Conservation (phyloP, 2,797 vertebrate genomes). For the Aphelocoma californica region DNA sequence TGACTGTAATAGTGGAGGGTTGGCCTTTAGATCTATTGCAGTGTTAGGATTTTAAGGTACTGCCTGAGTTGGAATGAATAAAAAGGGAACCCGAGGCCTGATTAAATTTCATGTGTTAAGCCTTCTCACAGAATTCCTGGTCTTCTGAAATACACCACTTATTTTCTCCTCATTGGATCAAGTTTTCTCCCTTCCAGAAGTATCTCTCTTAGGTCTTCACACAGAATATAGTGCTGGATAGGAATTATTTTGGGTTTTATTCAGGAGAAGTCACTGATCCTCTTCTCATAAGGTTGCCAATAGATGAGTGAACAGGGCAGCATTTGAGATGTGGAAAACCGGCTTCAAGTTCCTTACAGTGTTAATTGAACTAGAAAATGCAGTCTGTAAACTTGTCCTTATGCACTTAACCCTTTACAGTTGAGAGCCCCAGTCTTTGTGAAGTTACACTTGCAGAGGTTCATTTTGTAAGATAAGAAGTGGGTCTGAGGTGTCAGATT, state of each 20-base stretch:
- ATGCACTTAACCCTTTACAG: not conserved
- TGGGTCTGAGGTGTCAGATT: not conserved
- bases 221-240: not conserved
- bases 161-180: not conserved
- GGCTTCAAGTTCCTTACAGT: not conserved
- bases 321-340: not conserved
- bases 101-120: not conserved
- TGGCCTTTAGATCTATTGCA: not conserved
- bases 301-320: not conserved
- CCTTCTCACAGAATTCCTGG: not conserved
- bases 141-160: not conserved
- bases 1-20: not conserved
- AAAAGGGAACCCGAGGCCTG: not conserved
- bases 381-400: not conserved
- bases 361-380: not conserved
- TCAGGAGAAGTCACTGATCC: not conserved
- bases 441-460: not conserved
- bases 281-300: not conserved
- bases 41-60: not conserved
- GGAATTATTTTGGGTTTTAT: not conserved
- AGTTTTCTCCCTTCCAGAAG: not conserved
- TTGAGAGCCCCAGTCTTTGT: not conserved
- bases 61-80: not conserved
- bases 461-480: not conserved
- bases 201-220: not conserved